Percentiles rank a stretch among this genome's conserved stretches.
These are phyloP conservation scores for Horisme vitalbata DNA, from an alignment of 2,888 invertebrate genomes.

Conservation along the genomic window DNA sequence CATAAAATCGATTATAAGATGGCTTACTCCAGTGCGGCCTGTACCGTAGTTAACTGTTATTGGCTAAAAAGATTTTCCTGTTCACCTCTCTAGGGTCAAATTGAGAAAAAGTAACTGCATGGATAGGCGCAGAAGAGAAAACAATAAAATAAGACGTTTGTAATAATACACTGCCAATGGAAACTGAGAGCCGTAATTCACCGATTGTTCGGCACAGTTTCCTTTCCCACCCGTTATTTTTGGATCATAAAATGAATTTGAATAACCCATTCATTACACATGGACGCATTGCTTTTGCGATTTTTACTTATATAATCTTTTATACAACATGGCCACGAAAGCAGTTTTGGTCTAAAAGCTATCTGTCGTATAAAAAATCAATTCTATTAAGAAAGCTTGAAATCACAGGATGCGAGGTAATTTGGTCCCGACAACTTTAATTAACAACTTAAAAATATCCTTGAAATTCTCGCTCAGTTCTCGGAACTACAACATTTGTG, in stretches of 20 bases:
- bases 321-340: too few species aligned
- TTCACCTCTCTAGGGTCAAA: background rate
- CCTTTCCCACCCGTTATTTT: constrained; percentile 57
- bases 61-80: too few species aligned
- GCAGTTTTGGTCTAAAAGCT: too few species aligned
- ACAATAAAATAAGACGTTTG: constrained; percentile 43
- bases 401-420: constrained; percentile 20
- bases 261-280: constrained; percentile 44
- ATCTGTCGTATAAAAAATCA: too few species aligned
- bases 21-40: too few species aligned
- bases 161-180: constrained; percentile 51
- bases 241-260: constrained; percentile 46
- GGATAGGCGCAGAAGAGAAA: constrained; percentile 23
- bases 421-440: constrained; percentile 15
- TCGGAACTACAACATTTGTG: constrained; percentile 14
- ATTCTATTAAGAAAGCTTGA: constrained; percentile 8
- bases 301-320: constrained; percentile 29
- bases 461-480: constrained; percentile 9
- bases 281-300: constrained; percentile 48
- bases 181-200: constrained; percentile 54
- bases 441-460: constrained; percentile 18
- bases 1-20: too few species aligned
- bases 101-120: constrained; percentile 1
- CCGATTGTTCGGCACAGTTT: constrained; percentile 58
- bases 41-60: too few species aligned